phyloP scores from a whole-genome alignment of 1,140 invertebrate species.

The Bacillus rossius region DNA sequence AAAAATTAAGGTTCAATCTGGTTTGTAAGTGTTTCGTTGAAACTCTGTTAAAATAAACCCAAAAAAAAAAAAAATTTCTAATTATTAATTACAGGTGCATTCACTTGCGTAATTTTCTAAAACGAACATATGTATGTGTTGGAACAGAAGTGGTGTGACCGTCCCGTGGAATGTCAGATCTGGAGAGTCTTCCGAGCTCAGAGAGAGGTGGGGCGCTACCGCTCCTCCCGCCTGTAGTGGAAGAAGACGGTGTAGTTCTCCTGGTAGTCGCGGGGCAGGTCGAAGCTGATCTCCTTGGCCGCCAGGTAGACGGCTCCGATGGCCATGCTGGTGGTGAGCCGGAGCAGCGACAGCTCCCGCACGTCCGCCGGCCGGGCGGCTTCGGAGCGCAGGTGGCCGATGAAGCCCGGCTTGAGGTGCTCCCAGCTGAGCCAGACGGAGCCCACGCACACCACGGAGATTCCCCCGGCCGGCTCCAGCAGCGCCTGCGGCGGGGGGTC shows the following conservation, averaged over 20 bases:
- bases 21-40: too few species aligned
- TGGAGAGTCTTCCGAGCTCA: too few species aligned
- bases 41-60: too few species aligned
- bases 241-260: slow-evolving; percentile 48
- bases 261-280: slow-evolving; percentile 47
- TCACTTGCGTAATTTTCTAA: too few species aligned
- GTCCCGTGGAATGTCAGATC: too few species aligned
- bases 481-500: slow-evolving; percentile 47
- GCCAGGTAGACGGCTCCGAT: slow-evolving; percentile 71
- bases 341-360: slow-evolving; percentile 56
- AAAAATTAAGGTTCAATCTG: too few species aligned
- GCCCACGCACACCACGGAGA: slow-evolving; percentile 87
- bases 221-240: slow-evolving; percentile 36
- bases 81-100: too few species aligned
- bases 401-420: slow-evolving; percentile 65
- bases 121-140: too few species aligned
- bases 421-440: slow-evolving; percentile 95
- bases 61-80: too few species aligned
- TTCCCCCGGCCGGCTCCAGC: slow-evolving; percentile 50
- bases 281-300: slow-evolving; percentile 50
- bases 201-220: too few species aligned
- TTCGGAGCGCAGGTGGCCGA: slow-evolving; percentile 47
- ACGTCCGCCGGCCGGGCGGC: slow-evolving; percentile 28
- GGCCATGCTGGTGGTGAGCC: slow-evolving; percentile 58
- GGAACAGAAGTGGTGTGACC: too few species aligned